phyloP scores from a whole-genome alignment of 1,140 invertebrate genomes.

The Papilio helenus region DNA sequence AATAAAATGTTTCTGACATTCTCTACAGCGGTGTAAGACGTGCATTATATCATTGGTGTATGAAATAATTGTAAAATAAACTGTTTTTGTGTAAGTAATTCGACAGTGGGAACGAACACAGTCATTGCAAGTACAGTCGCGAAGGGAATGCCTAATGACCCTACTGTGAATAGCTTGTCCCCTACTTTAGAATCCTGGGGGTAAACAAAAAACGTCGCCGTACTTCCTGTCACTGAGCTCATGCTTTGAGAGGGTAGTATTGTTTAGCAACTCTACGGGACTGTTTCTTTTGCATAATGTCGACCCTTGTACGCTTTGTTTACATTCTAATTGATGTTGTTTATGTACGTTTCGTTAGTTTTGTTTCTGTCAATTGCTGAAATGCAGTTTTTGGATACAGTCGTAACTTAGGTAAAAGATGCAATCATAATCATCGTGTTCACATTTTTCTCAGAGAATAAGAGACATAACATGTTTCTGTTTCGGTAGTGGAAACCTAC shows the following conservation, averaged over 20 bases:
- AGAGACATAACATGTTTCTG: neutral
- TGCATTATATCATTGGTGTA: neutral
- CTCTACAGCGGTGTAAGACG: neutral
- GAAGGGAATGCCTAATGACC: neutral
- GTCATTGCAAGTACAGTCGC: neutral
- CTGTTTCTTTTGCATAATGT: conserved; percentile 3
- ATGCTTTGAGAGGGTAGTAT: neutral
- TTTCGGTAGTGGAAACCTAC: neutral
- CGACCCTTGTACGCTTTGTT: conserved; percentile 5
- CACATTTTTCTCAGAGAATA: neutral
- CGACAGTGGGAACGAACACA: neutral
- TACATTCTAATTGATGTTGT: conserved; percentile 17
- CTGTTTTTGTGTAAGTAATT: neutral
- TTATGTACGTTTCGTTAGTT: neutral
- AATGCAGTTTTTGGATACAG: neutral
- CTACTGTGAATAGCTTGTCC: conserved; percentile 1
- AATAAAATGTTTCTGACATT: neutral
- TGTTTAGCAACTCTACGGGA: conserved; percentile 5
- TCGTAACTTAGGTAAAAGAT: neutral
- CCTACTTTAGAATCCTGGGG: conserved; percentile 5
- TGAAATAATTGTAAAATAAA: neutral
- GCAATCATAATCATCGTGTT: no score
- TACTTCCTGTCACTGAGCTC: neutral
- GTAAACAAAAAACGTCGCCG: conserved; percentile 2
- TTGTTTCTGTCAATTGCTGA: neutral